Conservation (phyloP, 2,113 vertebrate species). For the Etia nguti region DNA sequence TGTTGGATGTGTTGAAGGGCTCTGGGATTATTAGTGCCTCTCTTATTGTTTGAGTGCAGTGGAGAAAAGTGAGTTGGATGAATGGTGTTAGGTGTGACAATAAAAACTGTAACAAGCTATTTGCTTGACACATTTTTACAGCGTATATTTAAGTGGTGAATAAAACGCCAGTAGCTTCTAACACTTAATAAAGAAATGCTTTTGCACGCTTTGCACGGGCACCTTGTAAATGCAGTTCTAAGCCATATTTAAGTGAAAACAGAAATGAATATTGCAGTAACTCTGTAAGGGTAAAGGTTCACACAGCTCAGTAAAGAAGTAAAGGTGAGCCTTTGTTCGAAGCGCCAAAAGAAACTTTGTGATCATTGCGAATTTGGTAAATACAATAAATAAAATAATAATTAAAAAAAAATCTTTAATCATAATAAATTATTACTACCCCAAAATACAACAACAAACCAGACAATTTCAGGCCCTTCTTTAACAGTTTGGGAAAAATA, state of each 20-base stretch:
- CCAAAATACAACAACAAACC: neutral
- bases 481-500: neutral
- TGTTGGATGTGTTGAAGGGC: neutral
- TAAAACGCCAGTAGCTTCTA: conserved; percentile 54
- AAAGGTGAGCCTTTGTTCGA: neutral
- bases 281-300: conserved; percentile 7
- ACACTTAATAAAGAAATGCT: conserved; percentile 69
- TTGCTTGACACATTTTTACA: conserved; percentile 69
- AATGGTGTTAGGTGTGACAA: conserved; percentile 48
- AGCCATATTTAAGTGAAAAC: conserved; percentile 65
- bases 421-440: neutral
- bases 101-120: conserved; percentile 60
- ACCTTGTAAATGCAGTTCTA: conserved; percentile 57
- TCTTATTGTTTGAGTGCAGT: neutral
- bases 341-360: neutral
- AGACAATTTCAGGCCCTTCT: neutral
- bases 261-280: conserved; percentile 45
- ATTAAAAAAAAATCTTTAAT: neutral
- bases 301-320: neutral
- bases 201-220: conserved; percentile 44
- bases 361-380: neutral
- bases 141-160: conserved; percentile 60
- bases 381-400: neutral
- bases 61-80: neutral
- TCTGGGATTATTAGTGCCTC: neutral